These are phyloP conservation scores for Cervus canadensis DNA, from an alignment of 2,113 vertebrate species.

Conservation along the genomic window DNA sequence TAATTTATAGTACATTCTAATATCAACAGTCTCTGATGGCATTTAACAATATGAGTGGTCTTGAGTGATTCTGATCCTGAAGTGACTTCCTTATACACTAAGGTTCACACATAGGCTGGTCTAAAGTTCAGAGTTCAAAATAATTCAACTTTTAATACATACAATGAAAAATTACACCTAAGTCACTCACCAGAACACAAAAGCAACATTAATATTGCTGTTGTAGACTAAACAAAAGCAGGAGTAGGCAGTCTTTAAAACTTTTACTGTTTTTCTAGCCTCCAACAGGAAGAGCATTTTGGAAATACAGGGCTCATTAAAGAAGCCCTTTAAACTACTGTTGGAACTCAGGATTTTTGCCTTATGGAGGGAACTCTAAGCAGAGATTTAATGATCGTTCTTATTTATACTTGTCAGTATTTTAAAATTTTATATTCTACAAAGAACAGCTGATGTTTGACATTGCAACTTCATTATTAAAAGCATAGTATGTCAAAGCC, in stretches of 20 bases:
- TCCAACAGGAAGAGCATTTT: slow-evolving; percentile 86
- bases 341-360: slow-evolving; percentile 79
- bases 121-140: slow-evolving; percentile 65
- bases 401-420: slow-evolving; percentile 62
- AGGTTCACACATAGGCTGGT: not conserved
- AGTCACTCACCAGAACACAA: slow-evolving; percentile 74
- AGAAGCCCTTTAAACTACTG: slow-evolving; percentile 80
- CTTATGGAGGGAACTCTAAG: slow-evolving; percentile 20
- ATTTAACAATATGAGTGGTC: not conserved
- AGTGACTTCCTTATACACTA: not conserved
- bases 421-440: slow-evolving; percentile 63
- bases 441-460: slow-evolving; percentile 59
- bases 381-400: slow-evolving; percentile 62
- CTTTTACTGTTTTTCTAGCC: slow-evolving; percentile 73
- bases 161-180: slow-evolving; percentile 67
- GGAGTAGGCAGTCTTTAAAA: slow-evolving; percentile 61
- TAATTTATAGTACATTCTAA: slow-evolving; percentile 28
- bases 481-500: slow-evolving; percentile 52
- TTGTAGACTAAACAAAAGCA: slow-evolving; percentile 85
- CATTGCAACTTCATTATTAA: slow-evolving; percentile 52
- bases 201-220: slow-evolving; percentile 76
- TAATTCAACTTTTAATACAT: slow-evolving; percentile 67
- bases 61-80: slow-evolving; percentile 12
- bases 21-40: not conserved
- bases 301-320: slow-evolving; percentile 82